phyloP scores from a whole-genome alignment of 2,113 vertebrate species.

The Bujurquina vittata region DNA sequence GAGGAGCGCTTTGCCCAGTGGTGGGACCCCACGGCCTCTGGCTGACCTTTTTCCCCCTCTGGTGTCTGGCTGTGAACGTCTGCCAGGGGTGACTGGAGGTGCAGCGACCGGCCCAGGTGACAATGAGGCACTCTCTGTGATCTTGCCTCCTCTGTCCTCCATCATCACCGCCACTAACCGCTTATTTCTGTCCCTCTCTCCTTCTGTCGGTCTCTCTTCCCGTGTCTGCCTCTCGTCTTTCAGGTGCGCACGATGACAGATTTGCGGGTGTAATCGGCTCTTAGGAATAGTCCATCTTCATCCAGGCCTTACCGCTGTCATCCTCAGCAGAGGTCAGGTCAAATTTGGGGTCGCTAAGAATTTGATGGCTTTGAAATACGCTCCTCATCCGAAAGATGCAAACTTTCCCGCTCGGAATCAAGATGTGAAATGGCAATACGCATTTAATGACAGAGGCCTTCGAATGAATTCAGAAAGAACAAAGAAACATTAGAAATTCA shows the following conservation, averaged over 20 bases:
- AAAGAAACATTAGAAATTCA: not conserved
- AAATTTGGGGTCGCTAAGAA: conserved; percentile 18
- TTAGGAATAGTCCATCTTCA: conserved; percentile 53
- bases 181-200: conserved; percentile 32
- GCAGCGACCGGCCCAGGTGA: conserved; percentile 52
- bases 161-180: conserved; percentile 17
- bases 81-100: conserved; percentile 55
- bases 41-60: conserved; percentile 54
- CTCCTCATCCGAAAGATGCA: not conserved
- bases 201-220: conserved; percentile 46
- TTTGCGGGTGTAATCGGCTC: conserved; percentile 40
- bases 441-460: not conserved
- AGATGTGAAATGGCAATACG: too few species aligned
- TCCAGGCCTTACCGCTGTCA: conserved; percentile 25
- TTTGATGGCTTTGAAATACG: not conserved
- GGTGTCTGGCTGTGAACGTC: conserved; percentile 47
- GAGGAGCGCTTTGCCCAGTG: conserved; percentile 60
- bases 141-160: conserved; percentile 17
- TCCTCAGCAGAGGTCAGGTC: conserved; percentile 45
- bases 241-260: conserved; percentile 69
- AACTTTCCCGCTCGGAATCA: not conserved
- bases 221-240: conserved; percentile 59
- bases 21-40: conserved; percentile 64
- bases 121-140: conserved; percentile 42
- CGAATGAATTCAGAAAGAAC: not conserved